Percentiles rank a stretch among this genome's conserved stretches.
Conservation (phyloP, 1,140 invertebrate species). For the Brachionus manjavacas region DNA sequence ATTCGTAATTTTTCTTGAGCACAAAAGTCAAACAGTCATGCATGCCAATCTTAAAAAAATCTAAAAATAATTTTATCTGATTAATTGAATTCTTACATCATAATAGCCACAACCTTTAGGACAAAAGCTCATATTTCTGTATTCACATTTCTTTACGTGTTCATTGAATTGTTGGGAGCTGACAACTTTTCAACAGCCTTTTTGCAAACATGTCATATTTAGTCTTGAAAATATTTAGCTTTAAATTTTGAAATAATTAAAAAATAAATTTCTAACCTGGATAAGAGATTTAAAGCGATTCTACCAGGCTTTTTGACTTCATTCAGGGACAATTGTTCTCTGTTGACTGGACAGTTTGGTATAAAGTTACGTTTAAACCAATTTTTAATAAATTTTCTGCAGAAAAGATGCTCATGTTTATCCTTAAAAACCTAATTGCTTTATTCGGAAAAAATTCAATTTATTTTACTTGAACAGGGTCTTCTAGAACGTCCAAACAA, state of each 20-base stretch:
- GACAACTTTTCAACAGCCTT: background rate
- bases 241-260: background rate
- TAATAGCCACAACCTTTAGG: background rate
- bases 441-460: background rate
- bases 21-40: background rate
- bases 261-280: background rate
- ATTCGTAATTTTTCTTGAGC: background rate
- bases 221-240: background rate
- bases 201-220: background rate
- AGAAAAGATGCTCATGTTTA: background rate
- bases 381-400: background rate
- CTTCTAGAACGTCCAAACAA: background rate
- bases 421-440: background rate
- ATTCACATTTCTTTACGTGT: background rate
- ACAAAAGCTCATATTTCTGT: background rate
- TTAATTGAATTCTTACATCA: background rate
- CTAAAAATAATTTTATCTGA: background rate
- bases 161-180: background rate
- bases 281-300: background rate
- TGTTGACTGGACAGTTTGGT: background rate
- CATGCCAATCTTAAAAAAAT: background rate
- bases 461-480: background rate
- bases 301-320: background rate
- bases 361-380: background rate
- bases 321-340: background rate